Base-by-base conservation (phyloP, 2,113 vertebrate genomes). In the Chamaetylas fuelleborni region DNA sequence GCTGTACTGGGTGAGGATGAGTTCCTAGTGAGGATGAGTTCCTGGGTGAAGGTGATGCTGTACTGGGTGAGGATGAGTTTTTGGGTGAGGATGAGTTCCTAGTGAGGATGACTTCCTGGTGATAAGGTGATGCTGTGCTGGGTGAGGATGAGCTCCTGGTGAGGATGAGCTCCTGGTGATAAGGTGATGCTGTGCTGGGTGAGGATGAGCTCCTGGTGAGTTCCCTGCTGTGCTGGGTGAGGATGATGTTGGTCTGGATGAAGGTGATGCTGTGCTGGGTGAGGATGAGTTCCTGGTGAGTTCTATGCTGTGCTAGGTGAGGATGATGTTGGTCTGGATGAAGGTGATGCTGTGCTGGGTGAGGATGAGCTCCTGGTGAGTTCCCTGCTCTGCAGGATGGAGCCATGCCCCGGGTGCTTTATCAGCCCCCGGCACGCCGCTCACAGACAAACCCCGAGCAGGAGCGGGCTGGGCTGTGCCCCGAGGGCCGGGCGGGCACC, bases 351-450 rank as follows among this genome's bases (percentile, higher is more conserved):
- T 1, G 48, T 2, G 18, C 50, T 0, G 70, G 19, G 11, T 2
- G 56, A 43, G 20, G 13, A 5, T 10, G 29, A 5, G 42, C 1
- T 13, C 61, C 62, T 3, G 53, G 8, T 4, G 50, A 20, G 19
- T 20, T 45, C 43, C 43, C 43, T 11, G 43, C 19, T 16, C 40
- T 42, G 19, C 64, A 1, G 67, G 45, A 4, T 3, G 57, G 1
- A 23, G 70, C 25, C n/a, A 23, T 53, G 78, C 8, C 61, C 78
- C 22, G 34, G 47, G 62, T 11, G 62, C 79, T 81, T 86, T 99
- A 99, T 99, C 99, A 98, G 99, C 95, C 97, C 97, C 98, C 98
- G 98, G 98, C 98, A 99, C 97, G 14, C 97, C 98, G 98, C 97
- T 98, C 97, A 96, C 98, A 98, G 98, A 98, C 98, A 98, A 98